Evolutionary conservation across 2,113 vertebrate genomes (phyloP), one percentile per base, ranked within the genome.

Genomic region (Leptobrachium ailaonicum): DNA sequence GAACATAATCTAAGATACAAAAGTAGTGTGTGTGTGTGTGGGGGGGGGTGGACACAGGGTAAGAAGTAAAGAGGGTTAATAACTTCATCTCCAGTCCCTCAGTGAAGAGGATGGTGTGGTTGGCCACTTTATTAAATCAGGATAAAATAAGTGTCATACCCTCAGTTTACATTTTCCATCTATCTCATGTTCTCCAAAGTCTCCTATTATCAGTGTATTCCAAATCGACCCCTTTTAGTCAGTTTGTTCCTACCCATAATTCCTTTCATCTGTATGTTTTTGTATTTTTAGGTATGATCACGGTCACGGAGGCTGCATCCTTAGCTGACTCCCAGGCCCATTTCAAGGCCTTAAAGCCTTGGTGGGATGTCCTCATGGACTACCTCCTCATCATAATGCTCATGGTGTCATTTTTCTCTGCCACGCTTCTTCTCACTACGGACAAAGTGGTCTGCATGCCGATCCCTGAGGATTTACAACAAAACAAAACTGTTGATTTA

Each of bases 321-420:
- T 78, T 91, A 14, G 88, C 86, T 43, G 90, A 92, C 14, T 83
- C 87, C 8, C 91, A 91, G 83, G 85, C 85, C 77, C 83, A 87
- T 13, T 91, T 86, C 82, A 91, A 91, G 69, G 84, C 92, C 44
- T 58, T 95, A 68, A 95, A 95, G 84, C 94, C 94, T 20, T 95
- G 94, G 94, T 95, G 94, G 94, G 94, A 95, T 79, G 92, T 94
- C 73, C 91, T 94, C 81, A 94, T 94, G 91, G 94, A 95, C 82
- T 93, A 94, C 72, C 84, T 95, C 83, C 90, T 93, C 79, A 83
- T 95, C 62, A 84, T 93, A 71, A 95, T 95, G 94, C 83, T 95
- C 45, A 88, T 94, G 91, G 85, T 88, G 1, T 94, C 92, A 0
- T 86, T 94, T 69, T 85, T 95, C 40, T 90, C 93, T 0, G 91